A percentile compares a stretch with the other conserved stretches of the same genome.
phyloP scores from a whole-genome alignment of 2,113 vertebrate genomes.

The Ancistrus triradiatus region DNA sequence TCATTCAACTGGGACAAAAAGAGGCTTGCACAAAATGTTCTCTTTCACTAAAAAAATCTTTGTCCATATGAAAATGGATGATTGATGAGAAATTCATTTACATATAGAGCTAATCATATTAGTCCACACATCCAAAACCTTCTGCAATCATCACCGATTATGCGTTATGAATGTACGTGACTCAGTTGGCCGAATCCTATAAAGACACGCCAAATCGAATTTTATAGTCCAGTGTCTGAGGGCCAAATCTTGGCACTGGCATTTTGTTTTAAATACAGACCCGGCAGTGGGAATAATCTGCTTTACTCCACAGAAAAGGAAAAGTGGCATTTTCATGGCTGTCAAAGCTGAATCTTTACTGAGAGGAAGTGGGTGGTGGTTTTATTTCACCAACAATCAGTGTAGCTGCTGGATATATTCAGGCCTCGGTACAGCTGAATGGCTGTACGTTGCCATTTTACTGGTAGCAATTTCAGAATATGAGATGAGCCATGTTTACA shows the following conservation, averaged over 20 bases:
- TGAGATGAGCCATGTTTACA: too few species aligned
- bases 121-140: neutral
- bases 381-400: constrained; percentile 10
- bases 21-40: neutral
- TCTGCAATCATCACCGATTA: too few species aligned
- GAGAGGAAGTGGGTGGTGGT: constrained; percentile 9
- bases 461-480: too few species aligned
- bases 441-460: too few species aligned
- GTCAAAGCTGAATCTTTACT: constrained; percentile 22
- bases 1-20: neutral
- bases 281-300: constrained; percentile 11
- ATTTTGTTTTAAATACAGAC: constrained; percentile 9
- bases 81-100: constrained; percentile 11
- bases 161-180: constrained; percentile 8
- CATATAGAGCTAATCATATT: constrained; percentile 27
- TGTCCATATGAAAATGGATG: neutral
- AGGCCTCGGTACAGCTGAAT: neutral
- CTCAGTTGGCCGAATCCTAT: constrained; percentile 19
- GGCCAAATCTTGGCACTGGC: neutral
- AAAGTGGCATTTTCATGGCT: constrained; percentile 35
- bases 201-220: constrained; percentile 30
- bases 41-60: neutral
- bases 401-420: neutral
- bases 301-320: neutral
- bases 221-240: constrained; percentile 6